These are phyloP conservation scores for Morpho deidamia DNA, from an alignment of 2,888 invertebrate genomes.

Conservation along the genomic window DNA sequence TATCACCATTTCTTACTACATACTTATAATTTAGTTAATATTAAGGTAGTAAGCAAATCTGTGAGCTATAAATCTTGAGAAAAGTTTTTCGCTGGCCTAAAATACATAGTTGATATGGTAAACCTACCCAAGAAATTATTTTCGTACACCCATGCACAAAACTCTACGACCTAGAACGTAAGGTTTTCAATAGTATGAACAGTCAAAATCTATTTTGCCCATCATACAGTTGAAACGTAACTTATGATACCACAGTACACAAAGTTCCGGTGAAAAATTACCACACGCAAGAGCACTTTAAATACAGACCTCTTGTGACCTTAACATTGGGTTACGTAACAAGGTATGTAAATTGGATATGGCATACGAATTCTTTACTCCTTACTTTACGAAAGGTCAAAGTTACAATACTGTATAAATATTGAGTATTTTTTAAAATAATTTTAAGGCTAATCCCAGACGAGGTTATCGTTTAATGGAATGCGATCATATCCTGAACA, in stretches of 20 bases:
- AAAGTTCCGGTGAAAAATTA: constrained; percentile 24
- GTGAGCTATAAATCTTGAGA: too few species aligned
- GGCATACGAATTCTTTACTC: constrained; percentile 11
- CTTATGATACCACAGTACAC: constrained; percentile 1
- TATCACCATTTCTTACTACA: too few species aligned
- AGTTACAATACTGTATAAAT: not conserved
- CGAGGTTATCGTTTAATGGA: too few species aligned
- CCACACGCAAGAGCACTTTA: constrained; percentile 23
- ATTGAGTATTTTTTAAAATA: too few species aligned
- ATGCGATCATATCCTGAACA: too few species aligned
- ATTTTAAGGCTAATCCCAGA: too few species aligned
- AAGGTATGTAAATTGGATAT: constrained; percentile 19
- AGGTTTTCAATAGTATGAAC: not conserved
- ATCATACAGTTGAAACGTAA: not conserved
- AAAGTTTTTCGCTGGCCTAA: not conserved
- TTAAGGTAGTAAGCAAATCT: too few species aligned
- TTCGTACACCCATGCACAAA: not conserved
- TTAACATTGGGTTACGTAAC: constrained; percentile 24
- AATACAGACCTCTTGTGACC: constrained; percentile 22
- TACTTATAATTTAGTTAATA: too few species aligned
- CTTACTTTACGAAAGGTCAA: constrained; percentile 1
- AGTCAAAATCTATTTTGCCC: not conserved
- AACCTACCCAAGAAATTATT: not conserved
- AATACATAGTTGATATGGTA: not conserved
- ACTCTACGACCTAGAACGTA: not conserved